phyloP scores from a whole-genome alignment of 2,888 invertebrate species.

The Mycogona germanica region DNA sequence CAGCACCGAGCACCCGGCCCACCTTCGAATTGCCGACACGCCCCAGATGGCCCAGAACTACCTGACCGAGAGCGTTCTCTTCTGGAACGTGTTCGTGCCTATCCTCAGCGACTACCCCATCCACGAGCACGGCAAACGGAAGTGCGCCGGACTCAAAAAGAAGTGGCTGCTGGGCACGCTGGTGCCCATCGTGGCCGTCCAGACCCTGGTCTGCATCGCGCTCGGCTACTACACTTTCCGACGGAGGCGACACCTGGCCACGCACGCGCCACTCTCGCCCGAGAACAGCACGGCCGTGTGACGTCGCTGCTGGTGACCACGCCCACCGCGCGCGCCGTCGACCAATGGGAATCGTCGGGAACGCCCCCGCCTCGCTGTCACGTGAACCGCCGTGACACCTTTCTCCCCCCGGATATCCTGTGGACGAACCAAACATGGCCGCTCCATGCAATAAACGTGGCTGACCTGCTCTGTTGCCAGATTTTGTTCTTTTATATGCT shows the following conservation, averaged over 20 bases:
- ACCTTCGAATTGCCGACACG: conserved; percentile 11
- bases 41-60: conserved; percentile 19
- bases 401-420: too few species aligned
- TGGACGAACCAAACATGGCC: too few species aligned
- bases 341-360: neutral
- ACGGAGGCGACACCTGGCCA: conserved; percentile 6
- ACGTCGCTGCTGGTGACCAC: neutral
- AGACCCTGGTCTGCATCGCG: conserved; percentile 8
- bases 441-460: too few species aligned
- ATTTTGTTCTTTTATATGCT: too few species aligned
- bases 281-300: conserved; percentile 19
- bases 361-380: neutral
- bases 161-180: conserved; percentile 17
- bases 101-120: conserved; percentile 19
- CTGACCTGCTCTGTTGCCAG: too few species aligned
- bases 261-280: conserved; percentile 14
- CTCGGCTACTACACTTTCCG: conserved; percentile 12
- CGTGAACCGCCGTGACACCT: too few species aligned
- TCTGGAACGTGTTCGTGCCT: conserved; percentile 19
- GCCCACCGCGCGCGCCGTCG: neutral
- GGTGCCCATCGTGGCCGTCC: conserved; percentile 7
- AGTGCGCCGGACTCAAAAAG: conserved; percentile 3
- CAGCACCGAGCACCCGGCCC: conserved; percentile 15
- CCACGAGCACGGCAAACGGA: neutral
- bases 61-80: conserved; percentile 14